phyloP scores from a whole-genome alignment of 2,888 invertebrate genomes.

The Resseliella maxima region DNA sequence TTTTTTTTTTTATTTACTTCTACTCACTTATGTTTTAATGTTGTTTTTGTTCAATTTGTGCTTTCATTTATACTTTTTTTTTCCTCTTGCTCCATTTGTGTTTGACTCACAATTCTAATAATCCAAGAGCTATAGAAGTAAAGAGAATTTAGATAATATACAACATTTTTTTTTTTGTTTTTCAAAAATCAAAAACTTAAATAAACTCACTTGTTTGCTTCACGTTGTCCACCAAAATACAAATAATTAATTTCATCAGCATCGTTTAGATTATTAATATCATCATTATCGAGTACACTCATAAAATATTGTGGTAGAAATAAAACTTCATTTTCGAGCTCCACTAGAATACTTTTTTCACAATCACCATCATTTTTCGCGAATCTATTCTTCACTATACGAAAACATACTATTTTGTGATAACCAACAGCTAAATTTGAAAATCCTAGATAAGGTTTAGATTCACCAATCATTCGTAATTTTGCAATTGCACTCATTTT shows the following conservation, averaged over 20 bases:
- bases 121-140: background rate
- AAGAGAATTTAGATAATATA: background rate
- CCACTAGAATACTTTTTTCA: background rate
- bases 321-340: background rate
- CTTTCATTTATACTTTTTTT: no score
- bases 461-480: background rate
- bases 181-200: background rate
- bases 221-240: slow-evolving; percentile 2
- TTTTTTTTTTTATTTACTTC: slow-evolving; percentile 15
- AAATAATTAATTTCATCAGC: slow-evolving; percentile 13
- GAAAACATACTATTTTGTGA: background rate
- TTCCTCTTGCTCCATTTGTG: background rate
- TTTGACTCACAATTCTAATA: background rate
- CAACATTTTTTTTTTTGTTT: background rate
- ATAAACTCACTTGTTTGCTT: background rate
- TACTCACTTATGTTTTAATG: background rate
- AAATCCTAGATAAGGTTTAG: background rate
- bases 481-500: background rate
- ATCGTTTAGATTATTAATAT: background rate
- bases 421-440: background rate
- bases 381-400: background rate
- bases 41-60: no score
- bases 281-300: background rate
- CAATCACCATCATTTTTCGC: background rate
- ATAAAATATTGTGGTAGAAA: slow-evolving; percentile 6